Evolutionary conservation across 2,113 vertebrate species (phyloP).

Genomic region (Formicarius rufipectus): DNA sequence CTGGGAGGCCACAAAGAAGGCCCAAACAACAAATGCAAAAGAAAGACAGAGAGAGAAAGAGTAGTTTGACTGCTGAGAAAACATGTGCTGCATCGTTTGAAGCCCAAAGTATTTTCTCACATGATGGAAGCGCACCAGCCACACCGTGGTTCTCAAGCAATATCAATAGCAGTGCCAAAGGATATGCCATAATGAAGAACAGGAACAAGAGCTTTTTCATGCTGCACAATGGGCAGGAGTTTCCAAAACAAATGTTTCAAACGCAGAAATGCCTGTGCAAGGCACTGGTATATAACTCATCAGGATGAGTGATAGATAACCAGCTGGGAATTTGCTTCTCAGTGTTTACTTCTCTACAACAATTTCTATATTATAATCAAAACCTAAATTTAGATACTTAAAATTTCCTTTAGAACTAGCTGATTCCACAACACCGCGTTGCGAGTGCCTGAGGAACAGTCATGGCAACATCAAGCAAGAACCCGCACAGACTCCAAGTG

Average conservation of each 20-base stretch:
- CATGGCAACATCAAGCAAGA: not conserved
- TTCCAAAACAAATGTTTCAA: constrained; percentile 24
- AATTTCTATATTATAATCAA: not conserved
- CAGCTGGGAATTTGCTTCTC: not conserved
- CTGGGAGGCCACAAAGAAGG: not conserved
- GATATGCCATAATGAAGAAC: not conserved
- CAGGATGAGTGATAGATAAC: not conserved
- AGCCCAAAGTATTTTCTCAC: not conserved
- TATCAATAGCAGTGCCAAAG: not conserved
- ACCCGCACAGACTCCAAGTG: not conserved
- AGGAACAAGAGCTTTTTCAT: not conserved
- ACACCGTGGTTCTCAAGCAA: not conserved
- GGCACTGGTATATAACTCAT: not conserved
- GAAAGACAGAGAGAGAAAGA: not conserved
- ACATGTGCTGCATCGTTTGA: not conserved
- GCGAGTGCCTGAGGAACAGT: not conserved
- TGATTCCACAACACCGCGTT: not conserved
- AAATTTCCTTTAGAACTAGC: not conserved
- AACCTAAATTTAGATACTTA: not conserved
- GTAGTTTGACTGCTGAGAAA: not conserved
- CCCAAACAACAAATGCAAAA: not conserved
- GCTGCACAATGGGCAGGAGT: not conserved
- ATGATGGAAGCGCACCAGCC: not conserved
- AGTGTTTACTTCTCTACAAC: not conserved
- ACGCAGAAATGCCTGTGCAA: constrained; percentile 15